Evolutionary conservation across 2,113 vertebrate genomes (phyloP).

Genomic region (Ctenomys sociabilis): DNA sequence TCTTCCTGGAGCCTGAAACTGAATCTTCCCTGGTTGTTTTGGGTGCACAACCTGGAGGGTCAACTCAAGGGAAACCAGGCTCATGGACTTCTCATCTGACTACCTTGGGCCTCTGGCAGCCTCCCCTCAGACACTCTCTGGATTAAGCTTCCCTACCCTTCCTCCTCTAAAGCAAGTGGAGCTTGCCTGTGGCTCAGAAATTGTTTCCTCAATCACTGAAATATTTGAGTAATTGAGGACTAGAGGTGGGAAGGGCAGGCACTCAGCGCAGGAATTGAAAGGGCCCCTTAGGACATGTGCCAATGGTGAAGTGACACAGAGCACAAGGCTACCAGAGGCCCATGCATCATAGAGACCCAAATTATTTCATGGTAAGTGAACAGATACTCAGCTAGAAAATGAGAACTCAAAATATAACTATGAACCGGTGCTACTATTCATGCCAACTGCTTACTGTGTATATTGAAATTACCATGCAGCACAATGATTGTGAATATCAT

Average conservation of each 20-base stretch:
- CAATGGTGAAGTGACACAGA: not conserved
- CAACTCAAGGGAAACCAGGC: not conserved
- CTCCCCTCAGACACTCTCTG: not conserved
- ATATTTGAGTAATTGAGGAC: not conserved
- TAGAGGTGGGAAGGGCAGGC: rapidly evolving
- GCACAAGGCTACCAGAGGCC: not conserved
- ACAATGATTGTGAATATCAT: conserved; percentile 14
- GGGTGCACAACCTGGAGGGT: not conserved
- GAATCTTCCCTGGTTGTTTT: not conserved
- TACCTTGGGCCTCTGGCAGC: not conserved
- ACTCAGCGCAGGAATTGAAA: not conserved
- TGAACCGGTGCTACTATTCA: not conserved
- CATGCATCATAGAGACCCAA: not conserved
- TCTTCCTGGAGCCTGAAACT: not conserved
- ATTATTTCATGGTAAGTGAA: not conserved
- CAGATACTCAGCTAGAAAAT: not conserved
- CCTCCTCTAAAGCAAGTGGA: not conserved
- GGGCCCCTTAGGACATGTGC: not conserved
- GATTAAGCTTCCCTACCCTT: not conserved
- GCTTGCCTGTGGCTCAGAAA: not conserved
- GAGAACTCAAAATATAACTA: not conserved
- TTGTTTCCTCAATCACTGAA: not conserved
- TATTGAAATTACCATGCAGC: not conserved
- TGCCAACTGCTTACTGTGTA: conserved; percentile 12
- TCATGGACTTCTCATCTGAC: rapidly evolving